Evolutionary conservation across 2,797 vertebrate genomes (phyloP).

Genomic region (Parotocinclus haroldoi): DNA sequence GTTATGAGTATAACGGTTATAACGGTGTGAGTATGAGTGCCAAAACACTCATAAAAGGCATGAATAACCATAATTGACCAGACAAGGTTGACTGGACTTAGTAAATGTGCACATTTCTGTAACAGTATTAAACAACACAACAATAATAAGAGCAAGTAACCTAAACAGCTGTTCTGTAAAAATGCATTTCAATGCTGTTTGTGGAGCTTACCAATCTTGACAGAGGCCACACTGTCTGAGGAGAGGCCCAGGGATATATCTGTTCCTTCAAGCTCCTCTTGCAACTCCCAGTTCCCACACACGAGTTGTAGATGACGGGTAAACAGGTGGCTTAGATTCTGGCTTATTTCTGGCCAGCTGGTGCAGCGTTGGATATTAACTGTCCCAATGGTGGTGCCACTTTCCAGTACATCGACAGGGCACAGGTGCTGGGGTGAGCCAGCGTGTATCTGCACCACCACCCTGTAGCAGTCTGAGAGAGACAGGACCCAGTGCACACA

Average conservation of each 20-base stretch:
- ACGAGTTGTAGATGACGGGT: slow-evolving; percentile 79
- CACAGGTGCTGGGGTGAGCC: slow-evolving; percentile 66
- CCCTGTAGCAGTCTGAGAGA: slow-evolving; percentile 78
- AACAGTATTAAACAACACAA: too few species aligned
- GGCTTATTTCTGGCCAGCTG: slow-evolving; percentile 81
- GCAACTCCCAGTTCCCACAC: slow-evolving; percentile 76
- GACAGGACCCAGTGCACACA: too few species aligned
- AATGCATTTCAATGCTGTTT: not conserved
- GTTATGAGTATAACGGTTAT: too few species aligned
- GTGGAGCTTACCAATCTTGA: slow-evolving; percentile 78
- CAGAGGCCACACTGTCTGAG: slow-evolving; percentile 73
- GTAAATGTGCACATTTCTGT: too few species aligned
- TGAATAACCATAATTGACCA: too few species aligned
- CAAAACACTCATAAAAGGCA: too few species aligned
- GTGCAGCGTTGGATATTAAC: slow-evolving; percentile 78
- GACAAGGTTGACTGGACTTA: too few species aligned
- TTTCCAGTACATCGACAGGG: slow-evolving; percentile 71
- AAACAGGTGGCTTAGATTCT: slow-evolving; percentile 74
- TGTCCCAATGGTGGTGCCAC: slow-evolving; percentile 73
- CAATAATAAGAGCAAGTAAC: too few species aligned
- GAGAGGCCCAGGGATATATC: slow-evolving; percentile 77
- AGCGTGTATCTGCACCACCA: slow-evolving; percentile 79
- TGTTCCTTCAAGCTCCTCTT: slow-evolving; percentile 60
- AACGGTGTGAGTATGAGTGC: too few species aligned
- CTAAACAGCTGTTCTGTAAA: not conserved